Evolutionary conservation across 2,113 vertebrate genomes (phyloP).

Genomic region (Pomatorhinus ruficollis): DNA sequence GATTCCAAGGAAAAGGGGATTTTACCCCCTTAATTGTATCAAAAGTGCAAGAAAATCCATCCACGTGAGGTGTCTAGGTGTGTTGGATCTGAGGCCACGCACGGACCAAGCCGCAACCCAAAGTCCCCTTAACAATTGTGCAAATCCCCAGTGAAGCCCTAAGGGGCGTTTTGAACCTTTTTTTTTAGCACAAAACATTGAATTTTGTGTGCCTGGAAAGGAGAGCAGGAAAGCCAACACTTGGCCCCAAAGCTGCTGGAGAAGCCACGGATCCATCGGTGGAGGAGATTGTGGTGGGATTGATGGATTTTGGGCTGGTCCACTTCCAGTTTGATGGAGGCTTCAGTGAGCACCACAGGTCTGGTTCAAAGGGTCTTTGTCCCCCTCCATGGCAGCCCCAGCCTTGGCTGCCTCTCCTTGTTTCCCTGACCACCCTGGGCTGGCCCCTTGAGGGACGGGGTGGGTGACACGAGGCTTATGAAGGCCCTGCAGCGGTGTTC

Average conservation of each 20-base stretch:
- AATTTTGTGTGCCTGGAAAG: background rate
- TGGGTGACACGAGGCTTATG: fast-evolving
- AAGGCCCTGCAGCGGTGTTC: background rate
- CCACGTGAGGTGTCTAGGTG: background rate
- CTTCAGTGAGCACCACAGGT: fast-evolving
- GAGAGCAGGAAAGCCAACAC: background rate
- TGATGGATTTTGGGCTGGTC: background rate
- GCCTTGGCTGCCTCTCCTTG: background rate
- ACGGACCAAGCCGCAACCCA: background rate
- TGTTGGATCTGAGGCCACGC: background rate
- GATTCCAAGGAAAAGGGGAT: background rate
- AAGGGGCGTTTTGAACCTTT: background rate
- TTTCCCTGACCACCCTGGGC: background rate
- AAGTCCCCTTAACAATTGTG: fast-evolving
- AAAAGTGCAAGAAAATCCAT: background rate
- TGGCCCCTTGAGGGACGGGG: fast-evolving
- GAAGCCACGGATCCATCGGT: fast-evolving
- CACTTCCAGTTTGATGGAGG: background rate
- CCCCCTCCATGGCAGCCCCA: background rate
- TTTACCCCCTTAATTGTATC: background rate
- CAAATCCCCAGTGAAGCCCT: background rate
- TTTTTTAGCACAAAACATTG: background rate
- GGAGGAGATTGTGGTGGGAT: background rate
- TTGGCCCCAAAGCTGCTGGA: background rate
- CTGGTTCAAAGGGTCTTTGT: background rate